Conservation (phyloP, 2,888 invertebrate genomes). For the Hydropsyche betteni region DNA sequence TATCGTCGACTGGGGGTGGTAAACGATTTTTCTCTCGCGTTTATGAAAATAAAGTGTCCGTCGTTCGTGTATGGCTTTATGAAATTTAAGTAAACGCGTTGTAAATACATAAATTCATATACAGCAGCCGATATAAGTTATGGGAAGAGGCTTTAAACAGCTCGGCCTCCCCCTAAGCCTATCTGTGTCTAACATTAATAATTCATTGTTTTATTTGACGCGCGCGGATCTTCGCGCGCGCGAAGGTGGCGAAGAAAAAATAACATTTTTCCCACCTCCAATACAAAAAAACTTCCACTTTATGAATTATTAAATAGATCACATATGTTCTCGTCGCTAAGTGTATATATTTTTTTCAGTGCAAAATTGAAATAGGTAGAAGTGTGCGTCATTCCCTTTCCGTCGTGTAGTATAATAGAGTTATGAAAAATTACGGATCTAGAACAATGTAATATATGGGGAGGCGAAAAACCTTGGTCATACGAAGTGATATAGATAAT, state of each 20-base stretch:
- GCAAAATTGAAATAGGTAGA: neutral
- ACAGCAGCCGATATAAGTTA: conserved; percentile 37
- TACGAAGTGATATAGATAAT: conserved; percentile 6
- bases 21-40: no score
- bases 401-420: no score
- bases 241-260: neutral
- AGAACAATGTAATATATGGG: no score
- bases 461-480: no score
- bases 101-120: conserved; percentile 41
- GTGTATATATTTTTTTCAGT: neutral
- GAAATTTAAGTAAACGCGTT: conserved; percentile 13
- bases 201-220: conserved; percentile 38
- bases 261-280: conserved; percentile 7
- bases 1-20: no score
- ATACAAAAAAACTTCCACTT: neutral
- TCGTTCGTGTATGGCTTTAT: no score
- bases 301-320: conserved; percentile 22
- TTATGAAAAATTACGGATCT: no score
- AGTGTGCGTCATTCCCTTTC: no score
- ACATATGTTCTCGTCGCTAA: neutral
- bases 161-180: conserved; percentile 20
- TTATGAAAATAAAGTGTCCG: no score
- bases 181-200: conserved; percentile 35
- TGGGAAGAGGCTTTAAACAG: conserved; percentile 32
- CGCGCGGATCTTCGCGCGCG: neutral